phyloP scores from a whole-genome alignment of 1,140 invertebrate genomes.

The Drosophila eugracilis region DNA sequence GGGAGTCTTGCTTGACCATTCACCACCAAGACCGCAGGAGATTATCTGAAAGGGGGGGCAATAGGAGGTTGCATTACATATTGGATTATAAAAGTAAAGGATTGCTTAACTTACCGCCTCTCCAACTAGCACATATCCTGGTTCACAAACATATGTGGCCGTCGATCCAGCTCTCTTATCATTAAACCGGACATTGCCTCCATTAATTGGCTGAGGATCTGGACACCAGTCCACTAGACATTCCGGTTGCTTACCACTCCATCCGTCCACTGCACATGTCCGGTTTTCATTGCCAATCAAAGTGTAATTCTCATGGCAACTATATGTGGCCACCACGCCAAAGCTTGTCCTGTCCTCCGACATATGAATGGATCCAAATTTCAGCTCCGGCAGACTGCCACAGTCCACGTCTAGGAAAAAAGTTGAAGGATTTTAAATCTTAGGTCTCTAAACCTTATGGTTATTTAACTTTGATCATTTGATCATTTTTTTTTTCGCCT shows the following conservation, averaged over 20 bases:
- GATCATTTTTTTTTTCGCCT: not conserved
- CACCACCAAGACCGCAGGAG: conserved; percentile 92
- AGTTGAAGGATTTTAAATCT: not conserved
- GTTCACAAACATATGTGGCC: conserved; percentile 92
- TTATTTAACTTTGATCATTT: not conserved
- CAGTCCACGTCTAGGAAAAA: conserved; percentile 91
- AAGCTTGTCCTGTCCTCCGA: conserved; percentile 90
- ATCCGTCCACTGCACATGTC: conserved; percentile 92
- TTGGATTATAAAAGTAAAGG: not conserved
- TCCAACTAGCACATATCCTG: conserved; percentile 94
- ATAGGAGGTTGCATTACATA: not conserved
- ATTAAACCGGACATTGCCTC: conserved; percentile 89
- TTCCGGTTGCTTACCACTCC: conserved; percentile 91
- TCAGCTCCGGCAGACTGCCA: conserved; percentile 88
- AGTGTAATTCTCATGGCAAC: conserved; percentile 94
- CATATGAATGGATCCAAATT: conserved; percentile 90
- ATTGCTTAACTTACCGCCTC: conserved; percentile 86
- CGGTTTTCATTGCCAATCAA: conserved; percentile 90
- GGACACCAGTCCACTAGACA: conserved; percentile 95
- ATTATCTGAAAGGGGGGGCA: conserved; percentile 86
- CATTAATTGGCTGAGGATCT: conserved; percentile 90
- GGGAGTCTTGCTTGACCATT: conserved; percentile 92
- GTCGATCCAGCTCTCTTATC: conserved; percentile 91
- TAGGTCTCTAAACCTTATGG: too few species aligned
- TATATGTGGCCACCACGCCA: conserved; percentile 90